Conservation (phyloP, 2,888 invertebrate species). For the Stenotaenia linearis region DNA sequence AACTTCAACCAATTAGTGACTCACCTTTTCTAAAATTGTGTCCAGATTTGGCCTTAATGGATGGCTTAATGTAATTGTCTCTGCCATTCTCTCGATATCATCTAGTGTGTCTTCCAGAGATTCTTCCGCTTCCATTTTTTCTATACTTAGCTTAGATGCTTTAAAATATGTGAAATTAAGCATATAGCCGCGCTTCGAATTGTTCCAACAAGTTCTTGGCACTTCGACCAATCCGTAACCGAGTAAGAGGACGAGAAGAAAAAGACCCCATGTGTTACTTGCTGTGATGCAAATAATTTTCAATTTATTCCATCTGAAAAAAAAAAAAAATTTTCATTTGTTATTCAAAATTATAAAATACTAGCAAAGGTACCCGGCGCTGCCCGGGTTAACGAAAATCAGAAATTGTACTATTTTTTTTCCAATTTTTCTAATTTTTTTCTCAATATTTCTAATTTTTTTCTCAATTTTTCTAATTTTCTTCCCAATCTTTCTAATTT, state of each 20-base stretch:
- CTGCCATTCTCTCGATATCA: slow-evolving; percentile 74
- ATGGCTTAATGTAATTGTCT: slow-evolving; percentile 68
- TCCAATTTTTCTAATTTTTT: too few species aligned
- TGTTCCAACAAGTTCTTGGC: slow-evolving; percentile 79
- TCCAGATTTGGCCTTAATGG: slow-evolving; percentile 62
- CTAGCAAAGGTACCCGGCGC: too few species aligned
- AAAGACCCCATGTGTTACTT: slow-evolving; percentile 98
- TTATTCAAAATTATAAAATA: too few species aligned
- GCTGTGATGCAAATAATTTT: slow-evolving; percentile 97
- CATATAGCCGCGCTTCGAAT: slow-evolving; percentile 75
- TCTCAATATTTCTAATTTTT: too few species aligned
- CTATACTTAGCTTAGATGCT: slow-evolving; percentile 85
- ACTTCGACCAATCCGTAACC: slow-evolving; percentile 95
- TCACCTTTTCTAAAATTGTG: slow-evolving; percentile 79
- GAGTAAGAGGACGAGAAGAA: slow-evolving; percentile 82
- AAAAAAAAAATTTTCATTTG: slow-evolving; percentile 29
- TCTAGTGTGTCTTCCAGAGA: slow-evolving; percentile 90
- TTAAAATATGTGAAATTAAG: slow-evolving; percentile 85
- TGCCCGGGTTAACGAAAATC: too few species aligned
- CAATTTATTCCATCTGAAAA: slow-evolving; percentile 56
- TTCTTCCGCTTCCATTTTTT: slow-evolving; percentile 96
- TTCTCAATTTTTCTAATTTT: too few species aligned
- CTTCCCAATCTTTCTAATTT: too few species aligned
- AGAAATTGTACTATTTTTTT: too few species aligned
- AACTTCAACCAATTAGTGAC: too few species aligned